These are phyloP conservation scores for Megalops cyprinoides DNA, from an alignment of 2,797 vertebrate species.

Conservation along the genomic window DNA sequence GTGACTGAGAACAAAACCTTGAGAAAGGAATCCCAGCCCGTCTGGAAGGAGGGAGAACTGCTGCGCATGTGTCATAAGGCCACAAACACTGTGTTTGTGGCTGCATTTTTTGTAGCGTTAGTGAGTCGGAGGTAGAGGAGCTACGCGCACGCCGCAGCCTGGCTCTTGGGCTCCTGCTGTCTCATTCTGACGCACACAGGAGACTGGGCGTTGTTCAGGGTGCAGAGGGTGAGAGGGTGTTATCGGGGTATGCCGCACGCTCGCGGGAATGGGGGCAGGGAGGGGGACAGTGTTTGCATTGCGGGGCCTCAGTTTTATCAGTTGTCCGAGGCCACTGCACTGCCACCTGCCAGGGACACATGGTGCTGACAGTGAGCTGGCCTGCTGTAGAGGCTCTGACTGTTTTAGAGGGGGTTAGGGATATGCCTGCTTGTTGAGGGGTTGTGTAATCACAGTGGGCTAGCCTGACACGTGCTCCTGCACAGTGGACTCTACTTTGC, in stretches of 20 bases:
- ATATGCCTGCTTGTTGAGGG: no score
- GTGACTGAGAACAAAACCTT: slow-evolving; percentile 20
- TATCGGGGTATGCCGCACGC: not conserved
- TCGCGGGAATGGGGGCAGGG: not conserved
- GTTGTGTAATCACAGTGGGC: no score
- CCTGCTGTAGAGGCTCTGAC: not conserved
- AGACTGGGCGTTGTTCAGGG: slow-evolving; percentile 23
- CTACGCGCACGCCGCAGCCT: not conserved
- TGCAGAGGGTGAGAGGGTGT: slow-evolving; percentile 26
- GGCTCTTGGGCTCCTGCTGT: slow-evolving; percentile 33
- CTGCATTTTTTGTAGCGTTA: no score
- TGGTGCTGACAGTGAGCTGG: slow-evolving; percentile 48
- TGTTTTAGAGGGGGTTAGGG: not conserved
- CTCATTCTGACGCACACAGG: not conserved
- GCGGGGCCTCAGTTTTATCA: slow-evolving; percentile 68
- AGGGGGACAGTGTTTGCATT: slow-evolving; percentile 26
- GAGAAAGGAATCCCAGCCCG: no score
- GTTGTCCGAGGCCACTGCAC: slow-evolving; percentile 48
- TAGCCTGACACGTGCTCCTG: no score
- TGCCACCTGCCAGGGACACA: slow-evolving; percentile 58
- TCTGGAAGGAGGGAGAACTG: no score
- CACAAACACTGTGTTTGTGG: no score
- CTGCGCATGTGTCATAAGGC: no score
- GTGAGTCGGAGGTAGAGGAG: not conserved
- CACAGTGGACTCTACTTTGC: no score